These are phyloP conservation scores for Incurvaria masculella DNA, from an alignment of 2,888 invertebrate genomes.

Conservation along the genomic window DNA sequence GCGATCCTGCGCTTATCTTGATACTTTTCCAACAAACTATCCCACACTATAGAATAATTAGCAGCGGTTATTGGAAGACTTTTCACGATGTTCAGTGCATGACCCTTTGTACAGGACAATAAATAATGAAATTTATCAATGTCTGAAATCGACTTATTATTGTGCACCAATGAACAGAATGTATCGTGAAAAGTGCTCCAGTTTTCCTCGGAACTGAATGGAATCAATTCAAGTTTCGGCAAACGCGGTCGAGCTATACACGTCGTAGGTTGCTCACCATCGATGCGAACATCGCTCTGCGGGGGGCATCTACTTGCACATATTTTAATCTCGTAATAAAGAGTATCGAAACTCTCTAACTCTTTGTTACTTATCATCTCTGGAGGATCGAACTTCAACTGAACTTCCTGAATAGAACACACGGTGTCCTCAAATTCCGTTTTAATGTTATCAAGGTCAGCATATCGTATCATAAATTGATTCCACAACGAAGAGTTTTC, in stretches of 20 bases:
- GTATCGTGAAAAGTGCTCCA: slow-evolving; percentile 12
- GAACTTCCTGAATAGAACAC: too few relatives aligned
- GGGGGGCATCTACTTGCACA: too few relatives aligned
- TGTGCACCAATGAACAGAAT: slow-evolving; percentile 12
- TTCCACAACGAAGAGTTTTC: too few relatives aligned
- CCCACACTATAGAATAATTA: slow-evolving; percentile 12
- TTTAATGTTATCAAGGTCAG: too few relatives aligned
- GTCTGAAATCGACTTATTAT: slow-evolving; percentile 5
- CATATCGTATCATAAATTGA: too few relatives aligned
- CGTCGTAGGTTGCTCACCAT: too few relatives aligned
- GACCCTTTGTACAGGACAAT: neutral
- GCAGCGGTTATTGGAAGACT: neutral
- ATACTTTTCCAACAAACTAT: slow-evolving; percentile 13
- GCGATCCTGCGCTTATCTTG: slow-evolving; percentile 11
- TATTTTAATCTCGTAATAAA: too few relatives aligned
- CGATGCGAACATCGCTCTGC: too few relatives aligned
- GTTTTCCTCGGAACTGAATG: neutral
- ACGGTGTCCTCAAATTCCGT: too few relatives aligned
- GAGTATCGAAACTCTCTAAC: too few relatives aligned
- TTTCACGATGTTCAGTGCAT: neutral
- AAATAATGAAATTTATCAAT: slow-evolving; percentile 11
- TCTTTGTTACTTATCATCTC: too few relatives aligned
- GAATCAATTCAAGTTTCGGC: neutral
- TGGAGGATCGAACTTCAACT: too few relatives aligned
- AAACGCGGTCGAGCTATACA: neutral